Evolutionary conservation across 1,140 invertebrate species (phyloP), one percentile per base, ranked within the genome.

Genomic region (Penaeus indicus): DNA sequence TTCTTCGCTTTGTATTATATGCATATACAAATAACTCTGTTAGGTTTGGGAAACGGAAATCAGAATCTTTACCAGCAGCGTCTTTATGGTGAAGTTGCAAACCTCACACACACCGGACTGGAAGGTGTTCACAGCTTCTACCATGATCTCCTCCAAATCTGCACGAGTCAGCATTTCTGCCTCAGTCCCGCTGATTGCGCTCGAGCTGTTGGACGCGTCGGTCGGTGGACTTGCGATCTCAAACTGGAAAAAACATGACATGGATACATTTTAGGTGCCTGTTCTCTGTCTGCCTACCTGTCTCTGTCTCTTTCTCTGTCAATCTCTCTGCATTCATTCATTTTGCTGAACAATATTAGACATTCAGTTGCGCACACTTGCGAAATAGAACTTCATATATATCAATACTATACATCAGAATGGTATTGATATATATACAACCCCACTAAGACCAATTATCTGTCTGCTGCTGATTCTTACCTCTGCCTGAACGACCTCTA

Each of bases 181-280:
- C 32, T 64, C 3, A 19, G 25, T 47, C 18, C 16, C 25, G 8
- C 8, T 0, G 22, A 47, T 69, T 0, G 22, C 25, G 38, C n/a
- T 61, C 19, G 80, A 67, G 10, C 62, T 69, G 16, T n/a, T 79
- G 13, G 38, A 1, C 4, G 32, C 67, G 10, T 25, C 47, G 0
- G 79, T 47, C 2, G 89, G 89, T 2, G 62, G 32, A n/a, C 61
- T 77, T 21, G 64, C 84, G 61, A 90, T 63, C 64, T 90, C 89
- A 32, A 80, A 42, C 89, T 90, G 75, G 32, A 63, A 22, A 32
- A 21, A 47, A 32, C 1, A 32, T 32, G 18, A 63, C 3, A n/a
- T n/a, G 18, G 25, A 38, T n/a, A 27, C 13, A 19, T 42, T 18
- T 27, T 32, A 32, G 32, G 32, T 32, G 32, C 32, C 32, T 32